A percentile compares a stretch with the other conserved stretches of the same genome.
Conservation (phyloP, 2,113 vertebrate genomes). For the Sporophila hypoxantha region DNA sequence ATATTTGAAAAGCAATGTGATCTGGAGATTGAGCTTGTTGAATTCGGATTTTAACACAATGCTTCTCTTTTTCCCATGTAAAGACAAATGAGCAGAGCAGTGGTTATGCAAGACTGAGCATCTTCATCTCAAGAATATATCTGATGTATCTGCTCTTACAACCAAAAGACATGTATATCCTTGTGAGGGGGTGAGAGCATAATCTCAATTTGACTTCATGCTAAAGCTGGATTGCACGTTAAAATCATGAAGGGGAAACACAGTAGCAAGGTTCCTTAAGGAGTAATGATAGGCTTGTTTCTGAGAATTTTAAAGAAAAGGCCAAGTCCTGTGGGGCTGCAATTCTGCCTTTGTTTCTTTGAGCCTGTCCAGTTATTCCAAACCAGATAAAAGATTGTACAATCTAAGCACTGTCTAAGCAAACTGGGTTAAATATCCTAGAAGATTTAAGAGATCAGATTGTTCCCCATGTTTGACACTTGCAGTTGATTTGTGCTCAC, state of each 20-base stretch:
- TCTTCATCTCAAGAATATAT: neutral
- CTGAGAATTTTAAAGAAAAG: neutral
- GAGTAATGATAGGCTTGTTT: neutral
- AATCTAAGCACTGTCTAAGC: neutral
- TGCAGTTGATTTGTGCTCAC: neutral
- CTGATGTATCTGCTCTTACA: neutral
- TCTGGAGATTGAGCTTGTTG: neutral
- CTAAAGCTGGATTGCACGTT: neutral
- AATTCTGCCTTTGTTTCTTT: neutral
- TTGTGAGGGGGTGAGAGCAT: neutral
- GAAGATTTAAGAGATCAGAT: neutral
- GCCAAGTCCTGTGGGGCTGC: neutral
- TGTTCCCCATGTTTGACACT: neutral
- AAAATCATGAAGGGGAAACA: neutral
- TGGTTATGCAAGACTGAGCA: neutral
- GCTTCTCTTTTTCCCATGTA: neutral
- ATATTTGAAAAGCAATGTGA: neutral
- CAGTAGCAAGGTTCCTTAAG: neutral
- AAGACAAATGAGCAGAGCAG: neutral
- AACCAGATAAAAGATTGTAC: neutral
- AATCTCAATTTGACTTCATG: neutral
- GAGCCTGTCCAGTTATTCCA: neutral
- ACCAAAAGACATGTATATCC: neutral
- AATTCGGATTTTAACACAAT: neutral
- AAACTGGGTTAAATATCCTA: neutral